A percentile compares a stretch with the other conserved stretches of the same genome.
Conservation (phyloP, 2,888 invertebrate species). For the Monopis laevigella region DNA sequence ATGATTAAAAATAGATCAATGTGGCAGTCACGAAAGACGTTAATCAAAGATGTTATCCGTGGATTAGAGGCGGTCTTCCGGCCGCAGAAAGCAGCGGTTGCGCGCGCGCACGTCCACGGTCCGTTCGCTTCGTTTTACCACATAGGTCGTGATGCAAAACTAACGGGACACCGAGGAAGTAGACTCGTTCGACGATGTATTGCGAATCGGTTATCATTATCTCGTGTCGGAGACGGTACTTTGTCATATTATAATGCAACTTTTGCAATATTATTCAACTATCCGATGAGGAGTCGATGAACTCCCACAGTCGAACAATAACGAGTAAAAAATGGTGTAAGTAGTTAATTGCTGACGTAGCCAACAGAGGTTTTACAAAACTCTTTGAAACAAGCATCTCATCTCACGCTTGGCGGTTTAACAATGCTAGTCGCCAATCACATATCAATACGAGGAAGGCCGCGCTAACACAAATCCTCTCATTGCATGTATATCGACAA, state of each 20-base stretch:
- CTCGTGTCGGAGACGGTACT: no score
- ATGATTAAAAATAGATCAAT: conserved; percentile 11
- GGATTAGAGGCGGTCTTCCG: conserved; percentile 34
- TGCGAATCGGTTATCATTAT: neutral
- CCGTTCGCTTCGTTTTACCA: conserved; percentile 53
- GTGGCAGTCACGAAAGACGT: conserved; percentile 9
- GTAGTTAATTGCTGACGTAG: conserved; percentile 8
- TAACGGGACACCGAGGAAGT: conserved; percentile 42
- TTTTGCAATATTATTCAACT: neutral
- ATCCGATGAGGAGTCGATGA: conserved; percentile 6
- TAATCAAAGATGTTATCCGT: conserved; percentile 23
- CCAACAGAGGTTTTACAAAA: conserved; percentile 8
- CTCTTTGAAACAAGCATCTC: conserved; percentile 19
- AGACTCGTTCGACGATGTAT: conserved; percentile 2
- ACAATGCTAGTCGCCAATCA: conserved; percentile 24
- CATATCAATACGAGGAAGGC: conserved; percentile 28
- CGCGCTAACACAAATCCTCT: conserved; percentile 14
- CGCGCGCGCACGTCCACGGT: conserved; percentile 32
- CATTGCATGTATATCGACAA: conserved; percentile 22
- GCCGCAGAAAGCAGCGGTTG: conserved; percentile 28
- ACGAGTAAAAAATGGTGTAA: conserved; percentile 7
- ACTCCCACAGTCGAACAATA: neutral
- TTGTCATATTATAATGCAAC: no score
- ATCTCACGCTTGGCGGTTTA: conserved; percentile 21
- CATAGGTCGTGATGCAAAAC: conserved; percentile 53